Base-by-base conservation (phyloP, 2,113 vertebrate genomes). In the Misgurnus mizolepis region DNA sequence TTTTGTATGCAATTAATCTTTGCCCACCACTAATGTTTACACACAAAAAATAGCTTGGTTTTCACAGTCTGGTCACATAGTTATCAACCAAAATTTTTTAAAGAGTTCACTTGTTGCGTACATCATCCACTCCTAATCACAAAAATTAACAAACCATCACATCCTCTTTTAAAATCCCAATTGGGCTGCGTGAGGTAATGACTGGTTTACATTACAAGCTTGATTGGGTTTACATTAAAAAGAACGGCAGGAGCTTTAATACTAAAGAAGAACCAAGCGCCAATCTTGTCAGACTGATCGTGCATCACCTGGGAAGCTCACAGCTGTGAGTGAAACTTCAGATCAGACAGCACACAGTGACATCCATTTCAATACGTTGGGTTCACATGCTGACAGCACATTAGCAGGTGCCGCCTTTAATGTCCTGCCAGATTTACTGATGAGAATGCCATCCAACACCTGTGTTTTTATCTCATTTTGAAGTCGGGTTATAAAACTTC, bases 401-500 rank as follows among this genome's bases (percentile, higher is more conserved):
- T 45, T 61, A 64, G 45, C 78, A 58, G 82, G 39, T 69, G 45
- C 47, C 10, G 39, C 12, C 53, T 77, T 67, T 12, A n/a, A 58
- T n/a, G 11, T 34, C 53, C 50, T 50, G 75, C 34, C 39, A 22
- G 34, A 80, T 83, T 77, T 64, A 56, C 39, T 27, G n/a, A 78
- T 58, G 43, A 15, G 67, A 58, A 47, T 34, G 64, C 62, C 56
- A 64, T n/a, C 50, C 67, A 43, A 62, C 47, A 73, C 50, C 73
- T 72, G 67, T 41, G 40, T 18, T 47, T 45, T 49, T 17, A 12
- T 15, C 8, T 50, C 34, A 50, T 18, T 75, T 43, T 41, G 18
- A 70, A 56, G 55, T 74, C 17, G 5, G 56, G 60, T 17, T 80
- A 39, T 76, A 80, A 70, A 74, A 53, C 83, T 62, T 74, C 50